phyloP scores from a whole-genome alignment of 2,113 vertebrate species.

The Corythornis cristatus region DNA sequence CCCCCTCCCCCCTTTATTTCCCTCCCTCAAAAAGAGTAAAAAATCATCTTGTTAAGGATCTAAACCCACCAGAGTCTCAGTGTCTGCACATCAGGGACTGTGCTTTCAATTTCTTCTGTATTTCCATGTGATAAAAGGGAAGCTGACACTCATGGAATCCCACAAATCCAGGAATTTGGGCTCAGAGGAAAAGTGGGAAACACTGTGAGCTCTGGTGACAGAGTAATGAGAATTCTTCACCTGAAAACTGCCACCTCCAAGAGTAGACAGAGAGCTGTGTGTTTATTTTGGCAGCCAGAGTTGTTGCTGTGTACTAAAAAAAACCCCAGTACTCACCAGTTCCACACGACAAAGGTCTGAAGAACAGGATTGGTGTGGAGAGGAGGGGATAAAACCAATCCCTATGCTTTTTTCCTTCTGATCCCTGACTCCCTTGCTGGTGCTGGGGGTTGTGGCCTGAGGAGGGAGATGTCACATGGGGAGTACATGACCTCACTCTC shows the following conservation, averaged over 20 bases:
- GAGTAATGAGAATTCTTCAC: neutral
- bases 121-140: neutral
- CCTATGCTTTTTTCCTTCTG: neutral
- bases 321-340: neutral
- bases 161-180: neutral
- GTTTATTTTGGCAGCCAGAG: neutral
- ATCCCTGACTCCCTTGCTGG: neutral
- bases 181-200: neutral
- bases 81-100: neutral
- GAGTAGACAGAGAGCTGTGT: neutral
- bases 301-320: neutral
- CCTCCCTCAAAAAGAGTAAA: neutral
- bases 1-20: neutral
- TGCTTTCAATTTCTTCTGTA: neutral
- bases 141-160: neutral
- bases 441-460: neutral
- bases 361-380: neutral
- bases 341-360: neutral
- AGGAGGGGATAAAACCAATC: neutral
- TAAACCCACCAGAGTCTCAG: neutral
- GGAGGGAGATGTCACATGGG: neutral
- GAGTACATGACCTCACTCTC: neutral
- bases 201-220: neutral
- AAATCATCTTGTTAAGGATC: rapidly evolving
- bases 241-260: neutral